phyloP scores from a whole-genome alignment of 2,888 invertebrate species.

The Cheilosia soror region DNA sequence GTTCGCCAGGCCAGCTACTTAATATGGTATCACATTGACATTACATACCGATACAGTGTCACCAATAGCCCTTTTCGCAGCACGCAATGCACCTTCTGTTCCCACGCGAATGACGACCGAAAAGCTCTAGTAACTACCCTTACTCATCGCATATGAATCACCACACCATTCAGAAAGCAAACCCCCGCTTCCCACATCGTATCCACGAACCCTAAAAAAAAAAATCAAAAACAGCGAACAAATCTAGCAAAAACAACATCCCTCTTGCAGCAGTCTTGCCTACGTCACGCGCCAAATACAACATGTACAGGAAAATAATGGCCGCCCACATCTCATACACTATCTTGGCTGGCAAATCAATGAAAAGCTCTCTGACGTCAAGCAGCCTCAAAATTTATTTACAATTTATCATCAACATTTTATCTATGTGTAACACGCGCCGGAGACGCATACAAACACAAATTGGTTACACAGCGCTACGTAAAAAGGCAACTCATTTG shows the following conservation, averaged over 20 bases:
- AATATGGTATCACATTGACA: slow-evolving; percentile 50
- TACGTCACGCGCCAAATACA: slow-evolving; percentile 63
- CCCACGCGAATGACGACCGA: slow-evolving; percentile 28
- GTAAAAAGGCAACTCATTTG: slow-evolving; percentile 10
- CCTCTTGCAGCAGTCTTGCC: slow-evolving; percentile 35
- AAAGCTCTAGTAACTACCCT: slow-evolving; percentile 12
- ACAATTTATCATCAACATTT: slow-evolving; percentile 64
- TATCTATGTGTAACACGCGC: slow-evolving; percentile 24
- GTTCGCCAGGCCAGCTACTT: slow-evolving; percentile 33
- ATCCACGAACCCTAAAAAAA: slow-evolving; percentile 9
- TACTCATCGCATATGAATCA: slow-evolving; percentile 42
- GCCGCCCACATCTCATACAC: slow-evolving; percentile 59
- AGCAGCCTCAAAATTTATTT: slow-evolving; percentile 62
- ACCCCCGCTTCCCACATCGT: slow-evolving; percentile 28
- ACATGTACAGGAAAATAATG: slow-evolving; percentile 42
- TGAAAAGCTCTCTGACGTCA: slow-evolving; percentile 73
- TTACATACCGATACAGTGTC: slow-evolving; percentile 54
- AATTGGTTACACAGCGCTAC: slow-evolving; percentile 7
- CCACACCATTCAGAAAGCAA: slow-evolving; percentile 2
- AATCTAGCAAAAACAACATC: slow-evolving; percentile 41
- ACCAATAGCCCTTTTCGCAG: slow-evolving; percentile 40
- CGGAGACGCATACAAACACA: not conserved
- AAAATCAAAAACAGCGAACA: not conserved
- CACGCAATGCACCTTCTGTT: slow-evolving; percentile 53
- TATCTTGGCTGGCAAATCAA: slow-evolving; percentile 65